Base-by-base conservation (phyloP, 2,888 invertebrate genomes). In the Andrena fulva region DNA sequence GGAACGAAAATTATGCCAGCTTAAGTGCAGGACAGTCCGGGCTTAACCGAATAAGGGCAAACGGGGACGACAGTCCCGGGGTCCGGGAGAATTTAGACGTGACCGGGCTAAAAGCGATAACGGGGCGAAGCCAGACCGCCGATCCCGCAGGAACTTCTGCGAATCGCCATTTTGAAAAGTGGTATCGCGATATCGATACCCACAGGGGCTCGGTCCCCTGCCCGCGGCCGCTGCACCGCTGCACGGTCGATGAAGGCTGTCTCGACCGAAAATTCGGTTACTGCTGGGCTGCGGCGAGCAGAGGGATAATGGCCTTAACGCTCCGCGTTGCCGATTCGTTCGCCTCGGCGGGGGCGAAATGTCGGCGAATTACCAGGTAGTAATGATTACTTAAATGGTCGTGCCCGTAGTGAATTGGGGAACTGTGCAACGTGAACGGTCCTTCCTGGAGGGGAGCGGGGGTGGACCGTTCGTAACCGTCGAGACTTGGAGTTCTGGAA, bases 1-100 rank as follows among this genome's bases (percentile, higher is more conserved):
- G 87, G 91, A 85, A 87, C 72, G 89, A 91, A 92, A 92, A 92
- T 92, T 92, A 92, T 91, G 90, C 91, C 88, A 91, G 91, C 91
- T 92, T 91, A 91, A 92, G 91, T 89, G 87, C 87, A 79, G 89
- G 89, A 91, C 90, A 89, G 90, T 87, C 86, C 82, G 86, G 86
- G 89, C 89, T 92, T 91, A 92, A 92, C 84, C 89, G 91, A 91
- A 91, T 89, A 89, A 91, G 85, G 87, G 27, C 71, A 31, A 68
- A 64, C 74, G 72, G 35, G 72, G 54, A 48, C 20, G 52, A 74
- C 75, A 76, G 82, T 81, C 67, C 68, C 20, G 56, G 82, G 59
- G 42, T 69, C 52, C 48, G 31, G 67, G 75, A 42, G 85, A 72
- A 73, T 85, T 86, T 84, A 73, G 73, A 75, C 50, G 50, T 60